A percentile compares a stretch with the other conserved stretches of the same genome.
Conservation (phyloP, 37 sponge, comb jelly and placozoan species). For the Hexactinellida sp. region DNA sequence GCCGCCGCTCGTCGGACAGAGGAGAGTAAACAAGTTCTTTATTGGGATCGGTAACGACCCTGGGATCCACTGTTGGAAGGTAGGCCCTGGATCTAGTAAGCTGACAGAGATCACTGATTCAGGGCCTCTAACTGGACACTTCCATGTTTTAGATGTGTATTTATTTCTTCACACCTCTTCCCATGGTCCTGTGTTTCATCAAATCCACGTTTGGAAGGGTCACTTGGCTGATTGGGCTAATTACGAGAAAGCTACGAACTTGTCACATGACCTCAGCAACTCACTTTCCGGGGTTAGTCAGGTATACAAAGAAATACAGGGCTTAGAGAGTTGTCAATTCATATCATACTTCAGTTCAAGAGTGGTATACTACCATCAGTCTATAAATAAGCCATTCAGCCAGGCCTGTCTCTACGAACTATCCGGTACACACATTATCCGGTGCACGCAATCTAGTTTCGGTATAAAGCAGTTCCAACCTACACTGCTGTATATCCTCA, state of each 20-base stretch:
- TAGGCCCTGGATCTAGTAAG: not conserved
- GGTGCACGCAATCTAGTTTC: not conserved
- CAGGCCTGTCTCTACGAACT: not conserved
- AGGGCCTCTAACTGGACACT: not conserved
- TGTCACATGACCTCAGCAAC: not conserved
- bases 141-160: not conserved
- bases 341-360: not conserved
- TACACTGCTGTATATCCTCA: not conserved
- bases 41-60: not conserved
- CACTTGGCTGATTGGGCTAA: not conserved
- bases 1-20: not conserved
- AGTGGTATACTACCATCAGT: not conserved
- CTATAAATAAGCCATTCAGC: not conserved
- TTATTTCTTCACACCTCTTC: not conserved
- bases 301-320: not conserved
- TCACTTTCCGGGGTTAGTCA: not conserved
- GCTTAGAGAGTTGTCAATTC: not conserved
- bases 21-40: not conserved
- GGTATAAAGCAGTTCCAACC: not conserved
- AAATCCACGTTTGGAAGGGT: slow-evolving; percentile 11
- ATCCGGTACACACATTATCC: not conserved
- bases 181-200: not conserved
- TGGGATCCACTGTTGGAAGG: slow-evolving; percentile 5
- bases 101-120: not conserved
- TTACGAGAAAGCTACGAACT: not conserved